Evolutionary conservation across 2,113 vertebrate species (phyloP).

Genomic region (Mormoops blainvillei): DNA sequence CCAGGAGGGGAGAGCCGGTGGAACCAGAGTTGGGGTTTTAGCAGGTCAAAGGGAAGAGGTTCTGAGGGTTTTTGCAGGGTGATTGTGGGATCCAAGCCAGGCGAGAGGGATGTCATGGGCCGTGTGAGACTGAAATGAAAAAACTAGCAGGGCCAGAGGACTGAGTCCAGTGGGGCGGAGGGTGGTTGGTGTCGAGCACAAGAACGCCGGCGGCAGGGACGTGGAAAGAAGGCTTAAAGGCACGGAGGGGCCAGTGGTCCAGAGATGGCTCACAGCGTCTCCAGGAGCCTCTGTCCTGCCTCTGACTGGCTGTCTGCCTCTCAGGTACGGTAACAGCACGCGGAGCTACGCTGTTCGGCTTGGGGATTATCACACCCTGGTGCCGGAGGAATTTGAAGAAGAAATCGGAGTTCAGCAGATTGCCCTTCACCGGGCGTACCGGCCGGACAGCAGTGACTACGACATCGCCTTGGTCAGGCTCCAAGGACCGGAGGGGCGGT

Average conservation of each 20-base stretch:
- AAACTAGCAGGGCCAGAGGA: background rate
- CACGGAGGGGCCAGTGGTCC: too few species aligned
- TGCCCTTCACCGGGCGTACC: conserved; percentile 87
- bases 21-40: background rate
- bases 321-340: conserved; percentile 93
- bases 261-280: background rate
- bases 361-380: conserved; percentile 95
- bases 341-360: conserved; percentile 90
- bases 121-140: background rate
- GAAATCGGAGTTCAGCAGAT: conserved; percentile 89
- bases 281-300: background rate
- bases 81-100: background rate
- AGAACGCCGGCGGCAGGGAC: background rate
- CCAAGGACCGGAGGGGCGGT: conserved; percentile 82
- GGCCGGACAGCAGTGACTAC: conserved; percentile 88
- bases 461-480: conserved; percentile 92
- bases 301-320: background rate
- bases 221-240: background rate
- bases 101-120: background rate
- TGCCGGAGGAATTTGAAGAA: conserved; percentile 94
- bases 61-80: background rate
- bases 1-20: background rate
- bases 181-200: background rate
- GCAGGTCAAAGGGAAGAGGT: background rate
- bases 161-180: background rate